Conservation (phyloP, 2,888 invertebrate genomes). For the Frankliniella intonsa region DNA sequence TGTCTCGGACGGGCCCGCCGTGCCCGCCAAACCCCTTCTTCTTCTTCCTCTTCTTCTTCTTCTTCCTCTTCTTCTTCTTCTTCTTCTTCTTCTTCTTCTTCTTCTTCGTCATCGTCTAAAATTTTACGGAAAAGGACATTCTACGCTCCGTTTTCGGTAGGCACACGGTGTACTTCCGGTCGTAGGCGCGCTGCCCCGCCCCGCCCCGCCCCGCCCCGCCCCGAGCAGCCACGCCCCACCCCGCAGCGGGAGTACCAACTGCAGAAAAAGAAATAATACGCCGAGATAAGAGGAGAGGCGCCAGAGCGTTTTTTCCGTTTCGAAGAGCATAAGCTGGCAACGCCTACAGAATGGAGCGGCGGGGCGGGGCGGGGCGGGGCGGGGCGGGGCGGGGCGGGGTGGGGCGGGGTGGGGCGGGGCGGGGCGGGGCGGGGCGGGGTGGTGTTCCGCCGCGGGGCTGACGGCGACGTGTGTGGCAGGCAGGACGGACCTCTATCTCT, state of each 20-base stretch:
- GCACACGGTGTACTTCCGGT: background rate
- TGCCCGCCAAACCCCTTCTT: background rate
- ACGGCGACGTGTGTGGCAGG: no score
- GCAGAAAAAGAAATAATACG: background rate
- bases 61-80: background rate
- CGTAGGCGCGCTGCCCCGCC: background rate
- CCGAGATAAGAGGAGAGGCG: background rate
- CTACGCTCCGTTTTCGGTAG: no score
- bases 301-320: background rate
- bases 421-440: background rate
- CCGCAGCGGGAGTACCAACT: background rate
- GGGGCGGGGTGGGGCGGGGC: background rate
- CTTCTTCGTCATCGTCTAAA: no score
- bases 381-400: background rate
- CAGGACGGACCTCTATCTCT: background rate
- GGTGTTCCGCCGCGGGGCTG: background rate
- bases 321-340: background rate
- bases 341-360: background rate
- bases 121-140: no score
- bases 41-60: background rate
- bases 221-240: background rate
- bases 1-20: background rate
- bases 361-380: background rate
- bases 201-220: background rate
- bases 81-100: background rate